Percentiles rank a stretch among this genome's conserved stretches.
Conservation (phyloP, 2,113 vertebrate species). For the Peromyscus polionotus region DNA sequence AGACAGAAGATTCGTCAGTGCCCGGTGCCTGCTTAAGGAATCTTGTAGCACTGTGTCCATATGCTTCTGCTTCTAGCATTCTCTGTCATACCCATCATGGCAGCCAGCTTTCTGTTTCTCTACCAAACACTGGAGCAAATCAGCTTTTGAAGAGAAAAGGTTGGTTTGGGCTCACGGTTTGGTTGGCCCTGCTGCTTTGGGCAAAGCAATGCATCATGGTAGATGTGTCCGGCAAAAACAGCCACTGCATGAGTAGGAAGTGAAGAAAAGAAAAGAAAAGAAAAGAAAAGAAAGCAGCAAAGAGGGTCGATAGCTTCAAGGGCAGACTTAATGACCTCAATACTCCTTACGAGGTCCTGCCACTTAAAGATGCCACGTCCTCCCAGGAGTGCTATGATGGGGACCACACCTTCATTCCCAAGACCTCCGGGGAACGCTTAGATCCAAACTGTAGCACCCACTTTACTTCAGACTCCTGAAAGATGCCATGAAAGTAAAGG, state of each 20-base stretch:
- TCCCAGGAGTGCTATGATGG: accelerated
- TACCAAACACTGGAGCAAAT: not conserved
- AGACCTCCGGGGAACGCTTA: too few relatives aligned
- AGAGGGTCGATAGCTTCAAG: too few relatives aligned
- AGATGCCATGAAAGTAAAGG: not conserved
- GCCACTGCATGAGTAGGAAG: too few relatives aligned
- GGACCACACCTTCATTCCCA: not conserved
- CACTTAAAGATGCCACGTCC: not conserved
- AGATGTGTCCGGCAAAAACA: not conserved
- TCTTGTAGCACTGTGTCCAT: accelerated
- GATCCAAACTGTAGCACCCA: not conserved
- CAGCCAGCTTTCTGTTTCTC: not conserved
- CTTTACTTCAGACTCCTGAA: not conserved
- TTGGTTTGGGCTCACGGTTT: not conserved
- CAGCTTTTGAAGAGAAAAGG: not conserved
- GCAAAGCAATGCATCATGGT: not conserved
- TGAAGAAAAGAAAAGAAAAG: too few relatives aligned
- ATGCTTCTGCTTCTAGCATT: not conserved
- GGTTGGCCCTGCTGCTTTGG: not conserved
- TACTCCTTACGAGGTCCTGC: not conserved
- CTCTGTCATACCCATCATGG: not conserved
- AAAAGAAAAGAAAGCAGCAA: too few relatives aligned
- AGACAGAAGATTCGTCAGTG: accelerated
- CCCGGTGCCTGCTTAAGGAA: not conserved
- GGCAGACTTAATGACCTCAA: not conserved